These are phyloP conservation scores for Ahaetulla prasina DNA, from an alignment of 2,113 vertebrate species.

Conservation along the genomic window DNA sequence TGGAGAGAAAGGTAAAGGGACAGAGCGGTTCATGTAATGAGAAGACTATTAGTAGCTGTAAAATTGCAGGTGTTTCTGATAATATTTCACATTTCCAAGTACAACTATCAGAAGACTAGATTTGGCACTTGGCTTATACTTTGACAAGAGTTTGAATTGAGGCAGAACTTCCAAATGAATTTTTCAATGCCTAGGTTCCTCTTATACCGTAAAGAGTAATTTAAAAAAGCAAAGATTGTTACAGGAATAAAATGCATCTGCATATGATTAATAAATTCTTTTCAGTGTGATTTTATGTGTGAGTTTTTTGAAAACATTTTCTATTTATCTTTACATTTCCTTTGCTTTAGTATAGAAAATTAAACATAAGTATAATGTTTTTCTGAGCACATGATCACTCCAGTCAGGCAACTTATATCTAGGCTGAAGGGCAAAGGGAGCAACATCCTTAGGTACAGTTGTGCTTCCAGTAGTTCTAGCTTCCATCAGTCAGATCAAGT, in stretches of 20 bases:
- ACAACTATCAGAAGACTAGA: neutral
- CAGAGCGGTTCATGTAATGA: neutral
- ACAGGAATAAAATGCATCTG: neutral
- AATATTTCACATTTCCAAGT: neutral
- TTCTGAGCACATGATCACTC: neutral
- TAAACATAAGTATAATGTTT: neutral
- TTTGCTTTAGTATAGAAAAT: neutral
- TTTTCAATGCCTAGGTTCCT: neutral
- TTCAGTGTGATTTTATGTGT: neutral
- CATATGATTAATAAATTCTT: neutral
- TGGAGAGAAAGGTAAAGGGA: neutral
- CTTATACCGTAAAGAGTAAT: neutral
- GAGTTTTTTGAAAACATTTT: neutral
- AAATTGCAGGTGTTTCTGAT: neutral
- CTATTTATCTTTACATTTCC: neutral
- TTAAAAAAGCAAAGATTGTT: neutral
- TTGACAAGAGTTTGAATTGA: neutral
- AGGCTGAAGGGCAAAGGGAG: neutral
- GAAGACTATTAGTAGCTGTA: neutral
- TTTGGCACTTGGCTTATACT: neutral
- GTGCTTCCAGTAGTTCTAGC: too few species aligned
- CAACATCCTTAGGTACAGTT: neutral
- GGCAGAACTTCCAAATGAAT: neutral
- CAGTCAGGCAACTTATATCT: neutral
- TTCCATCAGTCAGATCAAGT: neutral